Base-by-base conservation (phyloP, 1,140 invertebrate genomes). In the Trinorchestia longiramus region DNA sequence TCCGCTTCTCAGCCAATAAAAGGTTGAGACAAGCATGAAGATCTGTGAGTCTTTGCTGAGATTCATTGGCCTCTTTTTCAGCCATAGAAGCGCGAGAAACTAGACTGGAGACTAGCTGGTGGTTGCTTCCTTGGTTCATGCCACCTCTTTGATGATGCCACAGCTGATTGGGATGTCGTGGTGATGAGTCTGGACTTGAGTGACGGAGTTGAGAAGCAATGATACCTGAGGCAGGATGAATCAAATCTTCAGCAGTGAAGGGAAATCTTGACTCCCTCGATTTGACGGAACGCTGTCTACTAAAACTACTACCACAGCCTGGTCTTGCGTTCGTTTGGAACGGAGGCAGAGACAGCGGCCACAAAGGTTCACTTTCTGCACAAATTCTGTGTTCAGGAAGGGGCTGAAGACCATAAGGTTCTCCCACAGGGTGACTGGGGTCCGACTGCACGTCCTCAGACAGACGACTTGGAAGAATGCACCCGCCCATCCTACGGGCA, bases 21-120 rank as follows among this genome's bases (percentile, higher is more conserved):
- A 96, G 95, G 43, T 96, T 53, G 23, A 97, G 95, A 44, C 96
- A 96, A 28, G 95, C 96, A 57, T 97, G 96, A 40, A 97, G 94
- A 87, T 97, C 96, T n/a, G 96, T 62, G 28, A 97, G 96, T 40
- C 96, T 96, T 95, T 97, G 96, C 57, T 97, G 96, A 36, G 96
- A 96, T 28, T 95, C 96, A 41, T 95, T 96, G 77, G 96, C 96
- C 77, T 97, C 96, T 40, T 96, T 96, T 87, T 97, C 96, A 6
- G 96, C 96, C 95, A 96, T 95, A 3, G 77, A 95, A 36, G 96
- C 97, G 17, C 97, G 97, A 96, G 97, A 97, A 96, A 98, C 98
- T 53, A 98, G 97, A 40, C 92, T 94, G 44, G 92, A 47, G 43
- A 94, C 92, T 40, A 94, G 44, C 40, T 94, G 92, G 92, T 94